Evolutionary conservation across 2,888 invertebrate genomes (phyloP), one percentile per base, ranked within the genome.

Genomic region (Dynastes hyllus): DNA sequence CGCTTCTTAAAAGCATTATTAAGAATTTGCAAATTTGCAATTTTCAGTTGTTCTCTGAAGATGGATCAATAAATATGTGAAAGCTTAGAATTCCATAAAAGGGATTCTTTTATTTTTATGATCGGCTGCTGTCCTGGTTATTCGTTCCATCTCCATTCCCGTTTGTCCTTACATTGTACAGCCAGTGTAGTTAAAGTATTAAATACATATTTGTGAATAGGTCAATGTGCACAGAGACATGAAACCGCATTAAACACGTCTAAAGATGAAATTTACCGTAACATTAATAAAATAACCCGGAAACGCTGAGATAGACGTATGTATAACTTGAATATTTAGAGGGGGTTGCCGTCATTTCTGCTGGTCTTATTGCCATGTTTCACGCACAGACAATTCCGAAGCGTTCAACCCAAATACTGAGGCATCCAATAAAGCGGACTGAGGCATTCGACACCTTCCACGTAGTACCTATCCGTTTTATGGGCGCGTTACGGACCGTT

Each of bases 401-500:
- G 73, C 73, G 45, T 50, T 63, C 45, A 75, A 45, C 73, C 13
- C 61, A 51, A 69, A 69, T 69, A 40, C 61, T 61, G 45, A 61
- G 22, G 73, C 45, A 45, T 61, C 61, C 73, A 61, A 75, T 75
- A 61, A 61, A 75, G 73, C 45, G 69, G 13, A 69, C 51, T 51
- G 51, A 69, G n/a, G 69, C 51, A 11, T 22, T 16, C 55, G 55
- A 58, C 73, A 61, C 71, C 71, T 55, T 37, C 9, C 22, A 61
- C 73, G 45, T 61, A 29, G 27, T 51, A 27, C 50, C 69, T 27
- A 32, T 63, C 32, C 69, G 79, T 76, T 81, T 81, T 79, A 80
- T 67, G 77, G 76, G 40, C 50, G 58, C 78, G 81, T 80, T 81
- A 80, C 80, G 81, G 81, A 78, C 81, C 77, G 81, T 81, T 81